These are phyloP conservation scores for Eulemur mongoz DNA, from an alignment of 2,797 vertebrate species.

Conservation along the genomic window DNA sequence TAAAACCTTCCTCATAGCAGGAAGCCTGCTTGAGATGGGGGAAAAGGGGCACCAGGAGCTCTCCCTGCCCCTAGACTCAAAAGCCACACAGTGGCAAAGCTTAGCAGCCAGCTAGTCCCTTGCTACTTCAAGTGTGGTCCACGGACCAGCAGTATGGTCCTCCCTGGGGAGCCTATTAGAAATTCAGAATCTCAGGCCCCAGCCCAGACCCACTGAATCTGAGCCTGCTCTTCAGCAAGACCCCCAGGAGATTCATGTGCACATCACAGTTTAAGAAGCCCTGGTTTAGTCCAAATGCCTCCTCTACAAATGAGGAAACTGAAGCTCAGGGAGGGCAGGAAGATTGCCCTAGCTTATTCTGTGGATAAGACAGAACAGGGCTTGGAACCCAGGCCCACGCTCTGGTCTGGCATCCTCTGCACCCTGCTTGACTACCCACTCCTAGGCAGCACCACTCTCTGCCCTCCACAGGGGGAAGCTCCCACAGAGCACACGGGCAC, in stretches of 20 bases:
- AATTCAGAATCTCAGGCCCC: not conserved
- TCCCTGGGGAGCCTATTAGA: not conserved
- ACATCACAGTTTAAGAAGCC: not conserved
- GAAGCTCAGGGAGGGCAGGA: not conserved
- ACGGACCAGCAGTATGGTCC: rapidly evolving
- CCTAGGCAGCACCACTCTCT: not conserved
- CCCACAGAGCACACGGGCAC: not conserved
- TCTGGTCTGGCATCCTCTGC: not conserved
- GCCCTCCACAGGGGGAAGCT: no score
- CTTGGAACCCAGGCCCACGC: not conserved
- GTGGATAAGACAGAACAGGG: not conserved
- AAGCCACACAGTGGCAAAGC: not conserved
- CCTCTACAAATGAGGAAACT: not conserved
- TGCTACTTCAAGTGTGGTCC: not conserved
- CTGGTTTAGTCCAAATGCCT: not conserved
- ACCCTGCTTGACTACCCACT: rapidly evolving
- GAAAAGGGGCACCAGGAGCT: not conserved
- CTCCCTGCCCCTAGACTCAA: not conserved
- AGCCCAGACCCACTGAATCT: not conserved
- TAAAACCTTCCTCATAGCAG: not conserved
- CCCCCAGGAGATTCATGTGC: rapidly evolving
- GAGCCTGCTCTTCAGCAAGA: not conserved
- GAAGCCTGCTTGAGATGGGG: not conserved
- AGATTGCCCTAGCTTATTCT: not conserved
- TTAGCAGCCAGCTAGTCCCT: not conserved